Evolutionary conservation across 2,113 vertebrate genomes (phyloP).

Genomic region (Syngnathus typhle): DNA sequence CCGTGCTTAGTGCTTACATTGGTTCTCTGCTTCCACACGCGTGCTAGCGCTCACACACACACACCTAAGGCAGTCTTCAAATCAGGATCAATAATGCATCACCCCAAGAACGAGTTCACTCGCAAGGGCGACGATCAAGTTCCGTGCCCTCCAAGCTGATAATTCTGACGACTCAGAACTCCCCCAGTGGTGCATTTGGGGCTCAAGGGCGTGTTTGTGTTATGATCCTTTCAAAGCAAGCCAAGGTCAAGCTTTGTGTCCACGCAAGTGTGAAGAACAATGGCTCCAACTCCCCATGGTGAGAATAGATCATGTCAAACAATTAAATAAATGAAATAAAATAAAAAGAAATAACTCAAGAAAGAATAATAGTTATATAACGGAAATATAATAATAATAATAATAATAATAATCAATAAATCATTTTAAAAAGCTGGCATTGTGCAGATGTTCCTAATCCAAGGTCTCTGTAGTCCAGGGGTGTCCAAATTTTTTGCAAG

Average conservation of each 20-base stretch:
- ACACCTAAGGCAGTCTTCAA: no score
- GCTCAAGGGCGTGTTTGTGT: constrained; percentile 30
- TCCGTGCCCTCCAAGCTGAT: constrained; percentile 15
- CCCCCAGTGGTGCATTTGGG: constrained; percentile 18
- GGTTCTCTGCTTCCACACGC: no score
- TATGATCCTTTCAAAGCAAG: constrained; percentile 13
- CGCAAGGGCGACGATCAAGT: constrained; percentile 43
- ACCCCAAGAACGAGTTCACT: constrained; percentile 34
- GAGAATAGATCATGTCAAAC: neutral
- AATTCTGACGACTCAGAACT: constrained; percentile 30
- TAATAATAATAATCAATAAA: no score
- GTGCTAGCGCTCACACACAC: no score
- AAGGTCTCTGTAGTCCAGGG: neutral
- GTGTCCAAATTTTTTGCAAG: no score
- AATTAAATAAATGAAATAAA: no score
- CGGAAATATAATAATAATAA: no score
- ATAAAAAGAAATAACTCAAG: no score
- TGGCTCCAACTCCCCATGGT: constrained; percentile 11
- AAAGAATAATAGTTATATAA: no score
- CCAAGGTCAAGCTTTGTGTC: constrained; percentile 29
- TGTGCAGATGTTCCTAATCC: neutral
- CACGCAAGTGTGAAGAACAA: constrained; percentile 15
- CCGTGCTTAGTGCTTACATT: no score
- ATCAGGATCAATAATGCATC: constrained; percentile 56
- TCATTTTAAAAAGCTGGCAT: neutral